These are phyloP conservation scores for Stichodactyla mertensii DNA, from an alignment of 64 coral and sea anemone species.

Conservation along the genomic window DNA sequence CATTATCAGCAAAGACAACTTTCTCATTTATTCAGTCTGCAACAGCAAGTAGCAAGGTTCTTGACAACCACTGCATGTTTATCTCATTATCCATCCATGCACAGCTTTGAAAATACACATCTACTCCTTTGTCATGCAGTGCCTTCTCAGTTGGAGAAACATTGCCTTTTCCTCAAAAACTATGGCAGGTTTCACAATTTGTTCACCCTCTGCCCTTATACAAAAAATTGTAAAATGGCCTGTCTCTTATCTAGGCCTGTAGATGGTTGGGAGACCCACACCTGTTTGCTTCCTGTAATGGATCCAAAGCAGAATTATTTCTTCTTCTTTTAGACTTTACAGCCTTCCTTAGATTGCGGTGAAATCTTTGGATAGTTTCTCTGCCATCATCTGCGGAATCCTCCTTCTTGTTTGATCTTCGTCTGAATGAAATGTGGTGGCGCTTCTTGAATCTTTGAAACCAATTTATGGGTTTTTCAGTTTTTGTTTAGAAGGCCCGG, in stretches of 20 bases:
- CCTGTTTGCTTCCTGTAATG: conserved; percentile 13
- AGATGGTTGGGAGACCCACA: conserved; percentile 34
- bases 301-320: not conserved
- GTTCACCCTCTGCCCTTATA: conserved; percentile 29
- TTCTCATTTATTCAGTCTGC: conserved; percentile 24
- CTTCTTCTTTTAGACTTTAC: conserved; percentile 53
- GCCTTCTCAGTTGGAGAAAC: conserved; percentile 31
- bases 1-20: conserved; percentile 67
- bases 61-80: conserved; percentile 39
- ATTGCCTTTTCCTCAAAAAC: conserved; percentile 55
- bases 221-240: conserved; percentile 19
- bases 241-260: conserved; percentile 36
- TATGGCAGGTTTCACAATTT: conserved; percentile 53
- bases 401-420: conserved; percentile 44
- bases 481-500: not conserved
- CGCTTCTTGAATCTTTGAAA: conserved; percentile 58
- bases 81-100: conserved; percentile 54
- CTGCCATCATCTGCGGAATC: conserved; percentile 45
- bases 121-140: conserved; percentile 37
- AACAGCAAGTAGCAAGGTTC: conserved; percentile 28
- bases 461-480: conserved; percentile 49
- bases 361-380: conserved; percentile 52
- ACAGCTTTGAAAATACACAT: conserved; percentile 54
- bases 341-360: conserved; percentile 44
- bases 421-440: conserved; percentile 39